These are phyloP conservation scores for Psococerastis gibbosa DNA, from an alignment of 2,888 invertebrate genomes.

Conservation along the genomic window DNA sequence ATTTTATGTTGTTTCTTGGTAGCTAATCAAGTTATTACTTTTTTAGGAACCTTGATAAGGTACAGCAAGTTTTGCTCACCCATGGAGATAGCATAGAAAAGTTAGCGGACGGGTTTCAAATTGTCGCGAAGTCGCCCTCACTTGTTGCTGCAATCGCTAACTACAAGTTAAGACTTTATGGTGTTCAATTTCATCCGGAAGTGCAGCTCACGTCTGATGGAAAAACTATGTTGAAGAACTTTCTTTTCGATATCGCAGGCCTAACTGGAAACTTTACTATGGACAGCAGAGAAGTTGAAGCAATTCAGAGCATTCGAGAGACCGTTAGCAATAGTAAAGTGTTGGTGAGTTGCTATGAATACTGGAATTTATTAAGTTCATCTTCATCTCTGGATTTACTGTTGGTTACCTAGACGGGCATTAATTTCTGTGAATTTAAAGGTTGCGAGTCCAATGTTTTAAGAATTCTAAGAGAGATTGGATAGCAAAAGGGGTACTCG, in stretches of 20 bases:
- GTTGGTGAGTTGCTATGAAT: constrained; percentile 50
- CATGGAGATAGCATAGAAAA: constrained; percentile 94
- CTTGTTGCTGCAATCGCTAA: constrained; percentile 79
- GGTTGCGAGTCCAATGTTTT: no score
- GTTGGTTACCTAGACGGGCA: no score
- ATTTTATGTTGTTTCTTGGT: no score
- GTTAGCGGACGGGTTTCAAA: constrained; percentile 72
- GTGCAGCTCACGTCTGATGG: constrained; percentile 89
- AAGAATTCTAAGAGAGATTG: no score
- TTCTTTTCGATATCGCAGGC: constrained; percentile 80
- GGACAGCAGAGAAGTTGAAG: constrained; percentile 66
- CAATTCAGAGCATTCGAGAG: constrained; percentile 79
- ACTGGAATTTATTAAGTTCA: no score
- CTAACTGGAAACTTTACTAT: constrained; percentile 76
- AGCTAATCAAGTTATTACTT: no score
- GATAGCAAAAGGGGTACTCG: no score
- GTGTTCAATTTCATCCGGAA: constrained; percentile 98
- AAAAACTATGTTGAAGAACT: constrained; percentile 80
- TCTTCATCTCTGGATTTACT: no score
- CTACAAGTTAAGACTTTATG: constrained; percentile 77
- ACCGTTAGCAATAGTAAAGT: constrained; percentile 85
- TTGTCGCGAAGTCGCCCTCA: constrained; percentile 66
- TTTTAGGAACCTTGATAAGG: constrained; percentile 64
- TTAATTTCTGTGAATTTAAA: no score
- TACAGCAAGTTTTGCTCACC: constrained; percentile 80